Evolutionary conservation across 2,797 vertebrate species (phyloP).

Genomic region (Sternarchorhynchus goeldii): DNA sequence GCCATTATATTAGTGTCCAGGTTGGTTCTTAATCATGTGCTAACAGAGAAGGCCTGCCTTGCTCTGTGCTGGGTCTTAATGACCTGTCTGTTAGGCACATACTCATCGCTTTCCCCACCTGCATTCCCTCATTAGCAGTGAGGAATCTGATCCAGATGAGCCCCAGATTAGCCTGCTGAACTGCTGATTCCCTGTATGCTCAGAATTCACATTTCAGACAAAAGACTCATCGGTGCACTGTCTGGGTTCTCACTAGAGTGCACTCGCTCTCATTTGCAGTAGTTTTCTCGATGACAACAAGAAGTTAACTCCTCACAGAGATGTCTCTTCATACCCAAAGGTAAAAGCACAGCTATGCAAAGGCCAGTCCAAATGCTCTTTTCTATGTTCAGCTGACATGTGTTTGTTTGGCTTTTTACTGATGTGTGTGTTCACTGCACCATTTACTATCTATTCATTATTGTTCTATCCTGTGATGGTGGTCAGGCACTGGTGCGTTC

Average conservation of each 20-base stretch:
- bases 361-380: no score
- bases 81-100: conserved; percentile 37
- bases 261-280: conserved; percentile 71
- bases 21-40: conserved; percentile 39
- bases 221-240: neutral
- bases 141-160: conserved; percentile 3
- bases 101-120: conserved; percentile 16
- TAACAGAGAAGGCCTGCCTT: conserved; percentile 14
- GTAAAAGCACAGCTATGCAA: conserved; percentile 65
- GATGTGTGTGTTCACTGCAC: neutral
- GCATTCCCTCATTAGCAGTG: conserved; percentile 4
- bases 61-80: conserved; percentile 28
- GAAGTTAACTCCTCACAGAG: conserved; percentile 79
- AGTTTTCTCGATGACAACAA: conserved; percentile 84
- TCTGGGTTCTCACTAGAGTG: neutral
- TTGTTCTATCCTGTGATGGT: conserved; percentile 14
- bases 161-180: conserved; percentile 20
- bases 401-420: neutral
- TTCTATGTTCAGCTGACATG: neutral
- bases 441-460: neutral
- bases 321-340: conserved; percentile 89
- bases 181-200: neutral
- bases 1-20: conserved; percentile 18
- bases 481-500: neutral
- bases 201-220: neutral